phyloP scores from a whole-genome alignment of 2,113 vertebrate genomes.

The Sclerurus mexicanus region DNA sequence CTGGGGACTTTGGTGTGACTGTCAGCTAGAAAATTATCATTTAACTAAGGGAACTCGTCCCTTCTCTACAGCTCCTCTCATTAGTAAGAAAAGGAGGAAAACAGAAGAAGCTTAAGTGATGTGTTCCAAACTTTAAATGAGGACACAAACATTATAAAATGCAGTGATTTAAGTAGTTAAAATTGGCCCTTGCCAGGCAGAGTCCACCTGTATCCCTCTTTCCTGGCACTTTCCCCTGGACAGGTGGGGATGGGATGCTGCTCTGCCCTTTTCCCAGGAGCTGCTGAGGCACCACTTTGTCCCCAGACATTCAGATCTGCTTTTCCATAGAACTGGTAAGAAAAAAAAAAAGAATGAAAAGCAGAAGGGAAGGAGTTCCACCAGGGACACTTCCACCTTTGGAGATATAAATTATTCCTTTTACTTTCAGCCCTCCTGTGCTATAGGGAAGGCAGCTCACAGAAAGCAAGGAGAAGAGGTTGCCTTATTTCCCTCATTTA shows the following conservation, averaged over 20 bases:
- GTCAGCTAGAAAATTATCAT: slow-evolving; percentile 27
- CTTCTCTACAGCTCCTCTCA: neutral
- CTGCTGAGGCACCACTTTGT: neutral
- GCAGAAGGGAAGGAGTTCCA: neutral
- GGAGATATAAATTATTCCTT: neutral
- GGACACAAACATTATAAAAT: neutral
- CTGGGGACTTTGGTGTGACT: neutral
- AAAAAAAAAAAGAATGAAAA: neutral
- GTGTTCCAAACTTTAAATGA: neutral
- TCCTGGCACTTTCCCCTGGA: fast-evolving
- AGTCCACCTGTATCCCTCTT: fast-evolving
- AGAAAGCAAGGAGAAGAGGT: neutral
- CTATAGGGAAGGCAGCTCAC: neutral
- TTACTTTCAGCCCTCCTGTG: neutral
- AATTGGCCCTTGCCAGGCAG: neutral
- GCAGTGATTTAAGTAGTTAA: neutral
- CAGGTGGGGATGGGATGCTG: neutral
- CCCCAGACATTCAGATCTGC: neutral
- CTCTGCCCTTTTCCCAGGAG: neutral
- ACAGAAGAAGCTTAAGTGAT: neutral
- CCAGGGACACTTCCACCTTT: neutral
- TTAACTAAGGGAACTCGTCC: neutral
- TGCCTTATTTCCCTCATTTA: neutral
- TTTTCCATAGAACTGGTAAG: neutral
- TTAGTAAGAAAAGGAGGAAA: slow-evolving; percentile 3